Conservation (phyloP, 2,113 vertebrate genomes). For the Elephas maximus region DNA sequence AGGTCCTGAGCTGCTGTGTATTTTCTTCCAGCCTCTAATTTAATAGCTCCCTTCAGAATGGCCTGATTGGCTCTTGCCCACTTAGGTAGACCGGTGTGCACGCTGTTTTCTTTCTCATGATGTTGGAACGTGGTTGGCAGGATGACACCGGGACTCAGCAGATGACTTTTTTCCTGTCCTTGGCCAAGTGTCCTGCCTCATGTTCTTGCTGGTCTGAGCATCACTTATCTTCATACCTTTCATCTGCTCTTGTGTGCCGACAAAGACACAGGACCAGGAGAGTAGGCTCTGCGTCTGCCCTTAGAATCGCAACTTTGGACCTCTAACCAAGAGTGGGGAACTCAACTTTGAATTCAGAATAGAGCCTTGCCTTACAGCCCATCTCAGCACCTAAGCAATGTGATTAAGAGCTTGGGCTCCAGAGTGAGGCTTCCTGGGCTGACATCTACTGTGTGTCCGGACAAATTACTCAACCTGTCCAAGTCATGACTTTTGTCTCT, state of each 20-base stretch:
- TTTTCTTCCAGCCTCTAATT: conserved; percentile 9
- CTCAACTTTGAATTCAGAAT: not conserved
- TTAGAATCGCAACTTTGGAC: conserved; percentile 46
- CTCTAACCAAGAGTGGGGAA: conserved; percentile 38
- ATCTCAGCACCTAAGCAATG: not conserved
- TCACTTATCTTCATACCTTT: not conserved
- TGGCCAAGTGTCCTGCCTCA: not conserved
- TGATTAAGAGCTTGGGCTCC: not conserved
- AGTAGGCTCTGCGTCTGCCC: conserved; percentile 48
- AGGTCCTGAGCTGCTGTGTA: not conserved
- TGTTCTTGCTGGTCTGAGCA: not conserved
- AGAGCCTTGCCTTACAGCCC: not conserved
- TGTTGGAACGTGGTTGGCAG: not conserved
- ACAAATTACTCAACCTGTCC: not conserved
- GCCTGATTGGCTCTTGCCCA: not conserved
- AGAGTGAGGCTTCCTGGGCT: not conserved
- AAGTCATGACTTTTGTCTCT: not conserved
- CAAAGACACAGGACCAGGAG: not conserved
- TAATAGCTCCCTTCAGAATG: not conserved
- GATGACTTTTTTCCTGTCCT: not conserved
- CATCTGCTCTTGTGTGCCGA: not conserved
- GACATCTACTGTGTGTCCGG: not conserved
- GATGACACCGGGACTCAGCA: not conserved
- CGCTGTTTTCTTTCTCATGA: not conserved
- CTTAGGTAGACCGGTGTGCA: not conserved